These are phyloP conservation scores for Scarus forsteni DNA, from an alignment of 2,797 vertebrate species.

Conservation along the genomic window DNA sequence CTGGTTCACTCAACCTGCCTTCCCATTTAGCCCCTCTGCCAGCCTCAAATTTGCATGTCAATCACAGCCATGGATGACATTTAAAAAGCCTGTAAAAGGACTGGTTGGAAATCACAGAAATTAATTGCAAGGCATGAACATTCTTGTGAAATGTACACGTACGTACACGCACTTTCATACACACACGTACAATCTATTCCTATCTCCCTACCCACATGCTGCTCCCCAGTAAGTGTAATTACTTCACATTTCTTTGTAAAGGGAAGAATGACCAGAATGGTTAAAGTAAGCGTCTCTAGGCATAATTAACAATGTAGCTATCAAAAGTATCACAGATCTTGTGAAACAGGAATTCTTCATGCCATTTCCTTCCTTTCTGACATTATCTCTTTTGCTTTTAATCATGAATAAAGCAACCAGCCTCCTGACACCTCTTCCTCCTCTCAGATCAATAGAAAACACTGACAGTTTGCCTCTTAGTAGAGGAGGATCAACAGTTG, in stretches of 20 bases:
- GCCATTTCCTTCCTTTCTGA: conserved; percentile 6
- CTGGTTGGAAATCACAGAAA: conserved; percentile 80
- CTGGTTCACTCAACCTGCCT: conserved; percentile 76
- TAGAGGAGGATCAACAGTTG: conserved; percentile 20
- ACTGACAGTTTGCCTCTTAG: conserved; percentile 34
- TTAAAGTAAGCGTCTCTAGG: conserved; percentile 59
- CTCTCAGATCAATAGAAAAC: conserved; percentile 45
- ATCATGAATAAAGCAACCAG: conserved; percentile 16
- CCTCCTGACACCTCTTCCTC: conserved; percentile 17
- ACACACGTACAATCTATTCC: conserved; percentile 5
- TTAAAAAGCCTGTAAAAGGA: conserved; percentile 81
- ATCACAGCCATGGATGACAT: conserved; percentile 80
- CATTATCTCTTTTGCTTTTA: conserved; percentile 11
- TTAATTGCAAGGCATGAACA: conserved; percentile 64
- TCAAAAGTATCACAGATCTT: conserved; percentile 51
- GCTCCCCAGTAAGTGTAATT: conserved; percentile 69
- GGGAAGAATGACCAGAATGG: conserved; percentile 59
- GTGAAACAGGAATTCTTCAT: conserved; percentile 37
- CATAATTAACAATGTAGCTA: conserved; percentile 66
- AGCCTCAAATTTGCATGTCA: conserved; percentile 83
- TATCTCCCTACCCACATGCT: conserved; percentile 37
- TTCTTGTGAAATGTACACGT: conserved; percentile 38
- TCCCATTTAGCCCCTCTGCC: conserved; percentile 73
- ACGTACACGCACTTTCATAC: neutral
- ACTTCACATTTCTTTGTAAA: conserved; percentile 68